Conservation (phyloP, 2,888 invertebrate species). For the Congeria kusceri region DNA sequence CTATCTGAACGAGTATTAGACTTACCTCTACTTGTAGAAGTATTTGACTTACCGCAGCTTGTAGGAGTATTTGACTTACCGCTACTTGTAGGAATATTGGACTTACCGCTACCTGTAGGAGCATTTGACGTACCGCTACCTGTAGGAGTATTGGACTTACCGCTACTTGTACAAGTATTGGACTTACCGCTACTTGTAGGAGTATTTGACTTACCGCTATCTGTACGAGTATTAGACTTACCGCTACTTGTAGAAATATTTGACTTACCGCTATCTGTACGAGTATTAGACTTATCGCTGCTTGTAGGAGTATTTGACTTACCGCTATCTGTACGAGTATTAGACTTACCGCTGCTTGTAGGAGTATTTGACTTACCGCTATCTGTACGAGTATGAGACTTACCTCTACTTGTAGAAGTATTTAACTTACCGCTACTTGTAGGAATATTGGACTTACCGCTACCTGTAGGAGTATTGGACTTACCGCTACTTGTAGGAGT, state of each 20-base stretch:
- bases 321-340: too few relatives aligned
- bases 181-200: constrained; percentile 1
- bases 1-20: too few relatives aligned
- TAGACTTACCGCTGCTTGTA: not conserved
- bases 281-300: constrained; percentile 2
- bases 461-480: not conserved
- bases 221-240: too few relatives aligned
- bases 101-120: constrained; percentile 5
- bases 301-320: too few relatives aligned
- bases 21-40: not conserved
- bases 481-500: constrained; percentile 6
- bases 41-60: constrained; percentile 5
- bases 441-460: constrained; percentile 11
- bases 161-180: not conserved
- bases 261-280: not conserved
- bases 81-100: not conserved
- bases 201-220: too few relatives aligned
- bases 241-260: not conserved
- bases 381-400: too few relatives aligned
- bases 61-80: constrained; percentile 1
- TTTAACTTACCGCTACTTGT: not conserved
- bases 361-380: too few relatives aligned
- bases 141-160: too few relatives aligned
- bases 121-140: too few relatives aligned
- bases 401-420: too few relatives aligned